A percentile compares a stretch with the other conserved stretches of the same genome.
phyloP scores from a whole-genome alignment of 1,140 invertebrate genomes.

The Listronotus bonariensis region DNA sequence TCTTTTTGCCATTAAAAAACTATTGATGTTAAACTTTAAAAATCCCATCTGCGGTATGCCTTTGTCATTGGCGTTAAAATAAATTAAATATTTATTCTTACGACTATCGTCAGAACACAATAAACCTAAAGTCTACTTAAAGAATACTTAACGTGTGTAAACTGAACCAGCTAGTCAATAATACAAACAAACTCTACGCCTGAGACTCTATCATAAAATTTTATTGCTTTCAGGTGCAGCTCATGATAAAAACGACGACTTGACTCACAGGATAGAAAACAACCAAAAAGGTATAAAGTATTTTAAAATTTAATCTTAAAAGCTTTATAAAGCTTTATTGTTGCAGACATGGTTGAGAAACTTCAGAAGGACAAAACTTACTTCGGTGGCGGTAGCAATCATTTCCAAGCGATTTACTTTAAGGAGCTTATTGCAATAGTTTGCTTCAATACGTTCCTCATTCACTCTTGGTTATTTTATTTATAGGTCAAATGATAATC shows the following conservation, averaged over 20 bases:
- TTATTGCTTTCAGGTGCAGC: slow-evolving; percentile 26
- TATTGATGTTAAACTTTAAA: too few species aligned
- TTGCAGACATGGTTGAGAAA: slow-evolving; percentile 23
- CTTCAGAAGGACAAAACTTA: slow-evolving; percentile 7
- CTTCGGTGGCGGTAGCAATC: slow-evolving; percentile 5
- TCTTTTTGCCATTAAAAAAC: too few species aligned
- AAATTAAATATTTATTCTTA: too few species aligned
- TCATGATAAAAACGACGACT: slow-evolving; percentile 27
- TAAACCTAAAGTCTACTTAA: too few species aligned
- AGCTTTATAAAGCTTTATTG: slow-evolving; percentile 20
- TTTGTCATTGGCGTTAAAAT: too few species aligned
- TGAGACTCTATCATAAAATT: too few species aligned
- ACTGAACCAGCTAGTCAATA: neutral
- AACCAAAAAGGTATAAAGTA: slow-evolving; percentile 18
- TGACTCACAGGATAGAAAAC: slow-evolving; percentile 15
- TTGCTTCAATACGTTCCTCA: neutral
- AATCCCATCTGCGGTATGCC: too few species aligned
- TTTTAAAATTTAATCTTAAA: slow-evolving; percentile 19
- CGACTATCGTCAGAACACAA: too few species aligned
- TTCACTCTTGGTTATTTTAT: too few species aligned
- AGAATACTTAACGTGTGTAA: neutral
- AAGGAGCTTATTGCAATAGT: slow-evolving; percentile 18
- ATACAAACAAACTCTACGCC: too few species aligned
- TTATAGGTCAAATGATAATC: too few species aligned
- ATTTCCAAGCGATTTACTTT: slow-evolving; percentile 19